Base-by-base conservation (phyloP, 2,797 vertebrate species). In the Eutrigla gurnardus region DNA sequence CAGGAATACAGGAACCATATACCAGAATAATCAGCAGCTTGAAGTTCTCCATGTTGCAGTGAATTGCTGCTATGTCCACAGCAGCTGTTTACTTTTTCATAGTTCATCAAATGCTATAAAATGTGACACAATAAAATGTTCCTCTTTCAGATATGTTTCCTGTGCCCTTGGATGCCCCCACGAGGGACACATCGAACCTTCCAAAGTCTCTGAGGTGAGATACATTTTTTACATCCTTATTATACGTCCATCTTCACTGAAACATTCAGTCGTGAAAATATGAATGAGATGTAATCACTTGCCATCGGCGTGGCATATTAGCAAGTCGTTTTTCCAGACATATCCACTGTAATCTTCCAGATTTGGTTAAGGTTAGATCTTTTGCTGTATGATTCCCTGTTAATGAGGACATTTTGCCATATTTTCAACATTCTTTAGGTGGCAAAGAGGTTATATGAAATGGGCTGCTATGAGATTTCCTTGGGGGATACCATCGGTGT, bases 401-500 rank as follows among this genome's bases (percentile, higher is more conserved):
- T 40, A 18, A 11, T 54, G 8, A 54, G 7, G 45, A 5, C 5
- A 12, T 67, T 73, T 64, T 12, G 6, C 17, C 11, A 0, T 25
- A 15, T 71, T 36, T 47, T 45, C 9, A 49, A 32, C 40, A 0
- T 70, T 42, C 32, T 60, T 45, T 66, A 99, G 98, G 96, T 99
- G 17, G 96, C 96, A 15, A 98, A 97, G 89, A 89, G 86, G 68
- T 85, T 99, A 61, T 97, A 97, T 82, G 91, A 94, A 25, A 94
- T 98, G 95, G 98, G 98, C 75, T 98, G 98, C 85, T 98, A 97
- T 37, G 97, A 99, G 90, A 94, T 99, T 70, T 99, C 98, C 42
- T 88, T 98, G 84, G 97, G 96, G 63, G 97, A 98, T 73, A 99
- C 97, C 12, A 95, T 95, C 59, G 98, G 98, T 42, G 93, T 97